These are phyloP conservation scores for Caenorhabditis latens DNA, from an alignment of 1,140 invertebrate species.

Conservation along the genomic window DNA sequence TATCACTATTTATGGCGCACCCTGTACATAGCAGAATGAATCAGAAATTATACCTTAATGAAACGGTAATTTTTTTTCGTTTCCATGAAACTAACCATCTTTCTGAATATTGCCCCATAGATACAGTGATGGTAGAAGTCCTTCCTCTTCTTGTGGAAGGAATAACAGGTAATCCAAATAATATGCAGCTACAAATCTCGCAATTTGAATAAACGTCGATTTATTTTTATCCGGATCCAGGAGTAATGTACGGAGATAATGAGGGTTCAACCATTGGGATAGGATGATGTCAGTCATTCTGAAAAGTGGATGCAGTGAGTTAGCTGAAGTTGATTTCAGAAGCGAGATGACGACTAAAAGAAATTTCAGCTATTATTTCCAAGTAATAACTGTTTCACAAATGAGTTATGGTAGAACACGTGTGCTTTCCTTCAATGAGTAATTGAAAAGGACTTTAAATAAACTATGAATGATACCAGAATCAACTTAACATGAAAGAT, in stretches of 20 bases:
- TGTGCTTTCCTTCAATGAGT: no score
- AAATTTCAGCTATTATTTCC: neutral
- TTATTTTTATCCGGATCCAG: conserved; percentile 28
- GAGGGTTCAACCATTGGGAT: conserved; percentile 25
- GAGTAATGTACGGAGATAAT: neutral
- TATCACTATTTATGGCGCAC: no score
- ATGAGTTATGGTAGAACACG: no score
- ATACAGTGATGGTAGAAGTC: conserved; percentile 1
- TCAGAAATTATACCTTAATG: no score
- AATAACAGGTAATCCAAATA: conserved; percentile 37
- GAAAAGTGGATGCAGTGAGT: neutral
- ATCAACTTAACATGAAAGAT: no score
- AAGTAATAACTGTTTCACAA: no score
- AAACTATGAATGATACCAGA: no score
- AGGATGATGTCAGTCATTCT: neutral
- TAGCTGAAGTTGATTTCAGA: no score
- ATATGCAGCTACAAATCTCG: conserved; percentile 34
- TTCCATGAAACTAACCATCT: neutral
- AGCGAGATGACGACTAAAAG: no score
- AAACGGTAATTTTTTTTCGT: no score
- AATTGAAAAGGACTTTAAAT: no score
- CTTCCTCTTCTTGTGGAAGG: neutral
- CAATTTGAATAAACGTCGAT: conserved; percentile 19
- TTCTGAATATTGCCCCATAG: conserved; percentile 1
- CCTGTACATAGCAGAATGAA: no score